Percentiles rank a stretch among this genome's conserved stretches.
phyloP scores from a whole-genome alignment of 2,797 vertebrate species.

The Betta splendens region DNA sequence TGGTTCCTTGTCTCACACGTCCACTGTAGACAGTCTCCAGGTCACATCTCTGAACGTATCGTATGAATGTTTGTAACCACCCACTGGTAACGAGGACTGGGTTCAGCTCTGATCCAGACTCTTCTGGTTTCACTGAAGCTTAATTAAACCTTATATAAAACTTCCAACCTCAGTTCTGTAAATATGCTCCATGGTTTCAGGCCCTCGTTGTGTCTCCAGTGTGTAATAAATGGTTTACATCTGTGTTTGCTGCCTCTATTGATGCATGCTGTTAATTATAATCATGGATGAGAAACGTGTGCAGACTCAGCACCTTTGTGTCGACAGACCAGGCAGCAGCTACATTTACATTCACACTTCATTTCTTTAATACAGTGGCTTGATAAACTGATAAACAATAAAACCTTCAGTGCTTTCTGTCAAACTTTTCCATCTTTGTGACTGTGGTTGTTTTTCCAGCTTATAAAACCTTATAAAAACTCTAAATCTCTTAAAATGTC shows the following conservation, averaged over 20 bases:
- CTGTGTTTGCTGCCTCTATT: conserved; percentile 6
- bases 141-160: not conserved
- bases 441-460: no score
- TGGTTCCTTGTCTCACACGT: no score
- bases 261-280: conserved; percentile 4
- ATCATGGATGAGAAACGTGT: conserved; percentile 3
- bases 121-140: not conserved
- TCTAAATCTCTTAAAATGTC: no score
- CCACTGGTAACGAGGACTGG: conserved; percentile 13
- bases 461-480: no score
- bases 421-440: no score
- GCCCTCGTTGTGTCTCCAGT: conserved; percentile 22
- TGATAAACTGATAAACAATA: no score
- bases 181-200: conserved; percentile 2
- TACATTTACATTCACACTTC: not conserved
- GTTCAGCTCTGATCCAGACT: not conserved
- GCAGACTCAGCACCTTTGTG: conserved; percentile 18
- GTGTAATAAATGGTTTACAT: conserved; percentile 55
- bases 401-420: no score
- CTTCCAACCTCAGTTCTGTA: conserved; percentile 9
- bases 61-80: not conserved
- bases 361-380: not conserved
- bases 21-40: no score
- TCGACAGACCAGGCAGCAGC: conserved; percentile 36
- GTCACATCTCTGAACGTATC: no score